Base-by-base conservation (phyloP, 2,888 invertebrate genomes). In the Aplocera efformata region DNA sequence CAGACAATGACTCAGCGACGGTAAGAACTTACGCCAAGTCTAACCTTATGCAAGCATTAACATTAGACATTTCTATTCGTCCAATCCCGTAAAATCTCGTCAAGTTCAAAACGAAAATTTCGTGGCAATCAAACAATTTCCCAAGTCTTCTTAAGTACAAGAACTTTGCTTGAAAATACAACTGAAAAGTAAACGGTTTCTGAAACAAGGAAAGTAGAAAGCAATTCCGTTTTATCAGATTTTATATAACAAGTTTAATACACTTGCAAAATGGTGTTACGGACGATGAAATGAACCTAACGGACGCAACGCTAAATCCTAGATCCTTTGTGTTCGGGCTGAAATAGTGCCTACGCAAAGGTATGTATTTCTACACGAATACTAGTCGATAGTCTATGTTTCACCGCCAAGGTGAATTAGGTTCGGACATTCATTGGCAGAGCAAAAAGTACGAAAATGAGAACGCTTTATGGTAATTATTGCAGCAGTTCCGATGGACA, bases 121-220 rank as follows among this genome's bases (percentile, higher is more conserved):
- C 50, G 44, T 44, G 53, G 56, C 60, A 63, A 63, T 62, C 58
- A 58, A 67, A 66, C 58, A 62, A 58, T 35, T 50, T 26, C 46
- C 50, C 31, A 64, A 65, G 57, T 58, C 48, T 56, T 49, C 48
- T 47, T 56, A 48, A 52, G 50, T 53, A 40, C 42, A 35, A 31
- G 42, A 50, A 52, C 48, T 62, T 54, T 49, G 39, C 43, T 56
- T 55, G 40, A 40, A 53, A 58, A 65, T 58, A 59, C 58, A 63
- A 61, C 49, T 50, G 58, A 61, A 61, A 63, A 57, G 53, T 57
- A 58, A 58, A 53, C 50, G 48, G 50, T 53, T 57, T 50, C 36
- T 33, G 50, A 57, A 35, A 48, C 50, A 49, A 51, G 44, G 48
- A 48, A 50, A 53, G 56, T 50, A 45, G 42, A 49, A 52, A 50